phyloP scores from a whole-genome alignment of 2,888 invertebrate species.

The Ennomos quercinarius region DNA sequence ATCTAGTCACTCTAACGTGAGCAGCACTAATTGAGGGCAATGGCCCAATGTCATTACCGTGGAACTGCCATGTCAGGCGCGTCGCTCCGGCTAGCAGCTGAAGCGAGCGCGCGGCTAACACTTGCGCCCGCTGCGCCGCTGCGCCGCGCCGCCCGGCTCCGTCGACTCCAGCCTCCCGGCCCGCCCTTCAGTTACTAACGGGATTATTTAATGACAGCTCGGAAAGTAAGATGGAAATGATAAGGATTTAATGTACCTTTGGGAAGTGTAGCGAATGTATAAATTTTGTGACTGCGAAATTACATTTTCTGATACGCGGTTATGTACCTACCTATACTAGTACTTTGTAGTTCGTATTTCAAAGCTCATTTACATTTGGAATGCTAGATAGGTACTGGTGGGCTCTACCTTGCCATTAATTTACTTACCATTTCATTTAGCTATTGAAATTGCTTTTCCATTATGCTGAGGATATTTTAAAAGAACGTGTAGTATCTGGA shows the following conservation, averaged over 20 bases:
- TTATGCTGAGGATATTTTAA: too few species aligned
- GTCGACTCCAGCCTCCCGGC: conserved; percentile 41
- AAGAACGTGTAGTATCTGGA: too few species aligned
- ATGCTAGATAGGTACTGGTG: conserved; percentile 13
- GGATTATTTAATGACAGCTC: conserved; percentile 50
- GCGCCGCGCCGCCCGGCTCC: conserved; percentile 24
- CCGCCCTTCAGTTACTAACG: conserved; percentile 48
- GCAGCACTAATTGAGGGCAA: conserved; percentile 55
- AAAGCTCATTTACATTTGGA: conserved; percentile 19
- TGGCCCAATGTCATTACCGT: conserved; percentile 50
- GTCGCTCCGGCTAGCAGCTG: background rate
- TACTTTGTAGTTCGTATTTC: background rate
- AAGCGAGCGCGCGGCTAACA: background rate
- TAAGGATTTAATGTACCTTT: conserved; percentile 41
- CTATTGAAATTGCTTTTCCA: too few species aligned
- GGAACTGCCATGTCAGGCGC: background rate
- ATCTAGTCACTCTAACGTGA: conserved; percentile 48
- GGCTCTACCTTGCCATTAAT: conserved; percentile 2
- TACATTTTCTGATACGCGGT: conserved; percentile 9
- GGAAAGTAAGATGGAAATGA: conserved; percentile 37
- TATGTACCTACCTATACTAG: too few species aligned
- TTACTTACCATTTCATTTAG: conserved; percentile 7
- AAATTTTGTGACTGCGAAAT: conserved; percentile 32
- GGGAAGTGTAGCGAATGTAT: conserved; percentile 34
- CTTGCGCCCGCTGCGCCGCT: conserved; percentile 9